Evolutionary conservation across 2,797 vertebrate species (phyloP), one percentile per base, ranked within the genome.

Genomic region (Anolis apletophallus): DNA sequence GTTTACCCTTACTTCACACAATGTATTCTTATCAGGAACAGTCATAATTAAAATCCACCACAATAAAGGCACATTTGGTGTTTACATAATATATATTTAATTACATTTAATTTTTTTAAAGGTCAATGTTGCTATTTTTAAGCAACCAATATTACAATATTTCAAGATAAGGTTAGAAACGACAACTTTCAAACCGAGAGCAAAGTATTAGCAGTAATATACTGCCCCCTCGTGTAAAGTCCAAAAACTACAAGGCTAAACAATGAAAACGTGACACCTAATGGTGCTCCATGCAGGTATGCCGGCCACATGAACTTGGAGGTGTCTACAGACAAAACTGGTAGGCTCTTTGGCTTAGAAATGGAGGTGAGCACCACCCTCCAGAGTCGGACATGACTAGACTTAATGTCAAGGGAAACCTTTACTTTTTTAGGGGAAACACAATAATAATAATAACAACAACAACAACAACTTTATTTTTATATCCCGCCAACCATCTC

Each of bases 161-260:
- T 64, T 64, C 23, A 64, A 64, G 23, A 64, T 26, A 11, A 29
- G 23, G 26, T 64, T 10, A 34, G 29, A 0, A 54, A 55, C 32
- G 17, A 0, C 0, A 2, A 0, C 54, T 0, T 0, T 0, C 34
- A 81, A 75, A 3, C 76, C 4, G 3, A 79, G 77, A 85, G 11
- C 2, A 73, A 77, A n/a, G 1, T 29, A 86, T 0, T 32, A 1
- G n/a, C 59, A 88, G 87, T 75, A 81, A 72, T 26, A 90, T 36
- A 90, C 85, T 81, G 87, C 94, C 95, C 93, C 84, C 95, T 95
- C 94, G 92, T 80, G 94, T 90, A 73, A 76, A 1, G 0, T n/a
- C 59, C 50, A 76, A 29, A 64, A 16, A 7, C 3, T 19, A 17
- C 17, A 61, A 50, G 59, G 23, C 16, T 36, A 71, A 82, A 26